These are phyloP conservation scores for Sericinus montela DNA, from an alignment of 2,888 invertebrate genomes.

Conservation along the genomic window DNA sequence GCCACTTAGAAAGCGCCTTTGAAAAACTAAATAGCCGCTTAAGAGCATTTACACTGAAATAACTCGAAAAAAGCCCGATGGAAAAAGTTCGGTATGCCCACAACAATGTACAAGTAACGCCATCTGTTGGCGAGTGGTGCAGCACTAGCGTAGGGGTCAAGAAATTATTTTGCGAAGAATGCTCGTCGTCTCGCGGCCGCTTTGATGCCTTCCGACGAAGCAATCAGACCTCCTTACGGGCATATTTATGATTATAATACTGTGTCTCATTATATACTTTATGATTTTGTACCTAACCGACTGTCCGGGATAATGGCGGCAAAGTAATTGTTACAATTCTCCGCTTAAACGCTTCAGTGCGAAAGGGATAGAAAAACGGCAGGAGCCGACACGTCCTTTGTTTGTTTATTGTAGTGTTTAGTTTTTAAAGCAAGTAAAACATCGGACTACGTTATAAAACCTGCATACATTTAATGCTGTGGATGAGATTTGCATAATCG, in stretches of 20 bases:
- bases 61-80: constrained; percentile 51
- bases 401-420: constrained; percentile 21
- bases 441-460: constrained; percentile 2
- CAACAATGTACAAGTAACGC: constrained; percentile 67
- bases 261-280: constrained; percentile 73
- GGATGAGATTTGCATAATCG: constrained; percentile 14
- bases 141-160: constrained; percentile 59
- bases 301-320: constrained; percentile 56
- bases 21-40: constrained; percentile 74
- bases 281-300: constrained; percentile 71
- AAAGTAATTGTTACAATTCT: constrained; percentile 60
- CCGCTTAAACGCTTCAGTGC: constrained; percentile 46
- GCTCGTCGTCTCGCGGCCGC: constrained; percentile 61
- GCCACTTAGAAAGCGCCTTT: constrained; percentile 73
- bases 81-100: constrained; percentile 58
- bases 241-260: constrained; percentile 79
- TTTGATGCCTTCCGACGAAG: constrained; percentile 77
- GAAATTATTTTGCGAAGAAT: constrained; percentile 65
- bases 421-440: constrained; percentile 15
- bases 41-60: constrained; percentile 71
- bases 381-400: constrained; percentile 23
- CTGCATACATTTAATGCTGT: constrained; percentile 5
- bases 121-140: constrained; percentile 70
- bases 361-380: constrained; percentile 31
- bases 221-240: constrained; percentile 75